Base-by-base conservation (phyloP, 2,888 invertebrate species). In the Lochmaea crataegi region DNA sequence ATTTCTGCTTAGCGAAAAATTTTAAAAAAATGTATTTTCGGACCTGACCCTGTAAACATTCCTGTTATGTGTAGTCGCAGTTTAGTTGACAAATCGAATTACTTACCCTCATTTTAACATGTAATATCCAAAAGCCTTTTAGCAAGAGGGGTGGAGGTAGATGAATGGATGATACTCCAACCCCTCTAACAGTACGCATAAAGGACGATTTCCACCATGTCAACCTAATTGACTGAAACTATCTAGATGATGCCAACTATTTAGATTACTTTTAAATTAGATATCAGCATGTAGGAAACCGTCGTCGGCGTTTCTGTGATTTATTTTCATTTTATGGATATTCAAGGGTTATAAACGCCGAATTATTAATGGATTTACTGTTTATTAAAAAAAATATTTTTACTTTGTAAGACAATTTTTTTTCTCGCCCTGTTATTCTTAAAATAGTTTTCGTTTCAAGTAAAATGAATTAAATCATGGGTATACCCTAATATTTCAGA, bases 61-160 rank as follows among this genome's bases (percentile, higher is more conserved):
- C 61, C 42, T 12, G 61, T 41, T 42, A 41, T 38, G 41, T 41
- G 42, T n/a, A 42, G 41, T 64, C 71, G 76, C 71, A 77, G 79
- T 64, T 61, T 68, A 56, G 70, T 69, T 76, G 79, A 79, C 82
- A 83, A 87, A 87, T 87, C 87, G 86, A 85, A 87, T 87, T 87
- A 87, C 85, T 87, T 86, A 87, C 86, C 86, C 87, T 84, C 85
- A 86, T 87, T 87, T 87, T 86, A 86, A 86, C 86, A 86, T 87
- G 85, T 86, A 86, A 87, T 87, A 86, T 86, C 85, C 84, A 85
- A 86, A 86, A 87, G 86, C 86, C 87, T 87, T 87, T 87, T 86
- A 87, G 86, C 85, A 82, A 63, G 82, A 84, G 84, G 85, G 85
- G 85, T 84, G 82, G 85, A 83, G 83, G 84, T 83, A 83, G 81